Conservation (phyloP, 2,113 vertebrate species). For the Pleuronectes platessa region DNA sequence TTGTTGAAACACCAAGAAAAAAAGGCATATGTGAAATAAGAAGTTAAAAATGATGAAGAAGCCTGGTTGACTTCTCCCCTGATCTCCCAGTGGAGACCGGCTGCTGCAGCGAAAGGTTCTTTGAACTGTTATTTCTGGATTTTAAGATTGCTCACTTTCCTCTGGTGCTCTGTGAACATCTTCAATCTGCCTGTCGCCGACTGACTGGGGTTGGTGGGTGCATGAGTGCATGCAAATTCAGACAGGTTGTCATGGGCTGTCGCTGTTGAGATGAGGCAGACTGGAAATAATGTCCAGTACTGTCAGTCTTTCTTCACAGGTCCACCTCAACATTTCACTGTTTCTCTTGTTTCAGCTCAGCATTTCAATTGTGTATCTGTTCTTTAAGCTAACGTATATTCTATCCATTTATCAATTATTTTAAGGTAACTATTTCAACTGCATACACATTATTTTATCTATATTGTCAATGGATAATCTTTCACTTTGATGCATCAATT, state of each 20-base stretch:
- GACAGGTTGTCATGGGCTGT: no score
- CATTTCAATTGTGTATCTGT: not conserved
- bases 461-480: not conserved
- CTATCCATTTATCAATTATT: not conserved
- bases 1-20: not conserved
- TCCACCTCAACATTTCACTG: no score
- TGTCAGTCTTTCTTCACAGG: not conserved
- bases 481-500: not conserved
- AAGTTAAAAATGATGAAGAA: not conserved
- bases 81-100: not conserved
- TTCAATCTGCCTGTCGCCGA: not conserved
- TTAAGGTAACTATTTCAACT: not conserved
- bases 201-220: no score
- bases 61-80: not conserved
- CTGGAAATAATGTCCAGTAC: not conserved
- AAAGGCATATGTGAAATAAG: not conserved
- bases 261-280: not conserved
- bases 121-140: not conserved
- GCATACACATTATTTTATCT: not conserved
- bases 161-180: not conserved
- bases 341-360: not conserved
- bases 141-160: not conserved
- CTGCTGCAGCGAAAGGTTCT: no score
- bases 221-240: no score
- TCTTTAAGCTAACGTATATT: not conserved